A percentile compares a stretch with the other conserved stretches of the same genome.
phyloP scores from a whole-genome alignment of 2,888 invertebrate genomes.

The Orgyia antiqua region DNA sequence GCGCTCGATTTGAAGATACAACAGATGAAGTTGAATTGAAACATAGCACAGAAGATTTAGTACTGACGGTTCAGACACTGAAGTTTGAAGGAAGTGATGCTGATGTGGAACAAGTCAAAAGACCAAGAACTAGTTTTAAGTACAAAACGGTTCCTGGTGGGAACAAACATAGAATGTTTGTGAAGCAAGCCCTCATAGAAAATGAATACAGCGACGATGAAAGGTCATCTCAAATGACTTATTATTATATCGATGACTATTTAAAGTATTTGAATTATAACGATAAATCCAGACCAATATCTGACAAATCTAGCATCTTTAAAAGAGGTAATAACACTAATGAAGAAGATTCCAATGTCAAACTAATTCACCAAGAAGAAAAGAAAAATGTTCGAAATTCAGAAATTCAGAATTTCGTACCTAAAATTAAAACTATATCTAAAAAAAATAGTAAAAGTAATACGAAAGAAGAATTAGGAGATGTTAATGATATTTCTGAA shows the following conservation, averaged over 20 bases:
- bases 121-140: conserved; percentile 56
- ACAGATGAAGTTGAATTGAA: conserved; percentile 22
- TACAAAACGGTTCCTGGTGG: conserved; percentile 45
- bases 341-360: conserved; percentile 41
- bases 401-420: conserved; percentile 26
- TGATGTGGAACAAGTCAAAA: conserved; percentile 38
- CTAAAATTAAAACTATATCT: conserved; percentile 23
- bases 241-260: conserved; percentile 60
- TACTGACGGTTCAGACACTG: conserved; percentile 61
- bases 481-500: conserved; percentile 24
- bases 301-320: conserved; percentile 51
- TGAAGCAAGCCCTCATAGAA: conserved; percentile 52
- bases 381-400: conserved; percentile 31
- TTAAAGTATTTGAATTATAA: conserved; percentile 52
- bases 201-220: conserved; percentile 37
- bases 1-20: conserved; percentile 19
- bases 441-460: conserved; percentile 21
- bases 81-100: conserved; percentile 46
- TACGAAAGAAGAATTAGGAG: conserved; percentile 20
- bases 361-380: conserved; percentile 33
- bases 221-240: conserved; percentile 47
- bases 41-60: conserved; percentile 40
- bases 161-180: conserved; percentile 62
- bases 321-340: conserved; percentile 35
- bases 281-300: conserved; percentile 51